These are phyloP conservation scores for Noctua comes DNA, from an alignment of 2,888 invertebrate species.

Conservation along the genomic window DNA sequence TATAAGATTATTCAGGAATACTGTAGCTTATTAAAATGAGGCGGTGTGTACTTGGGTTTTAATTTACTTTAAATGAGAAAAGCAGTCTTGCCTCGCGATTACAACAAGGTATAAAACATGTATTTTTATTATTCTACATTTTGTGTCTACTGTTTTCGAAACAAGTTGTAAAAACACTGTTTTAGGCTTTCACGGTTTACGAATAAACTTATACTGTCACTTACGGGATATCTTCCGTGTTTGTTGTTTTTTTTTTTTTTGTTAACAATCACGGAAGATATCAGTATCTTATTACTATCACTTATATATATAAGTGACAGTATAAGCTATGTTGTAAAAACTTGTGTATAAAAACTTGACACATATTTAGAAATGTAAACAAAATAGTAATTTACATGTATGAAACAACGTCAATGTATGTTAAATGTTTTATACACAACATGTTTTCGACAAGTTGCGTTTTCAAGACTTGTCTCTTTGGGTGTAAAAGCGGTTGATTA, in stretches of 20 bases:
- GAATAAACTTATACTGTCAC: too few species aligned
- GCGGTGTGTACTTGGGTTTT: conserved; percentile 10
- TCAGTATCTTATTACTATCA: too few species aligned
- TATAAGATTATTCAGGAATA: conserved; percentile 27
- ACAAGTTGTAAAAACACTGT: background rate
- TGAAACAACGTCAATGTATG: background rate
- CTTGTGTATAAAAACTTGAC: background rate
- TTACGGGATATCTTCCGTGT: too few species aligned
- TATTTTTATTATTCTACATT: background rate
- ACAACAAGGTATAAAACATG: background rate
- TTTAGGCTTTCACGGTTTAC: too few species aligned
- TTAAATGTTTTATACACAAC: background rate
- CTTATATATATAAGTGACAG: too few species aligned
- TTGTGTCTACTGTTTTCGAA: background rate
- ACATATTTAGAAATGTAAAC: background rate
- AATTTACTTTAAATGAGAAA: conserved; percentile 10
- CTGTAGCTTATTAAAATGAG: conserved; percentile 20
- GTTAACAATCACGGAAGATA: too few species aligned
- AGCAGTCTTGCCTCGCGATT: background rate
- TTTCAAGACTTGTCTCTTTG: background rate
- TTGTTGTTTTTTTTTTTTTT: too few species aligned
- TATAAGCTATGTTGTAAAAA: background rate
- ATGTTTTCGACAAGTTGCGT: background rate
- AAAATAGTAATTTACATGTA: background rate
- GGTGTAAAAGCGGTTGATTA: background rate